Evolutionary conservation across 2,888 invertebrate species (phyloP).

Genomic region (Rhagium mordax): DNA sequence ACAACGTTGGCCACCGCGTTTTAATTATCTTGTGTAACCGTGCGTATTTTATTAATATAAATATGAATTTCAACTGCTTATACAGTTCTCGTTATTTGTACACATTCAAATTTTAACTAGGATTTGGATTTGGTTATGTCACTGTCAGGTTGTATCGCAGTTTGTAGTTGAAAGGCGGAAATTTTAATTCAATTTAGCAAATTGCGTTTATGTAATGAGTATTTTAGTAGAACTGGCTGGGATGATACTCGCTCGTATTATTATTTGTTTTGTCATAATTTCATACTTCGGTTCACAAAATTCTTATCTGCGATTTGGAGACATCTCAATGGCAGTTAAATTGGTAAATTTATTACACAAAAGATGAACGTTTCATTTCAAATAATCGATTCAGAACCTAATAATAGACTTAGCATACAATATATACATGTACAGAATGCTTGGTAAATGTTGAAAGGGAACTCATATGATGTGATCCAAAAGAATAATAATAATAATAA

Average conservation of each 20-base stretch:
- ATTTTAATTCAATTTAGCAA: constrained; percentile 35
- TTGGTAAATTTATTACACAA: neutral
- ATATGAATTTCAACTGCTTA: constrained; percentile 50
- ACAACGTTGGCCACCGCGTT: constrained; percentile 63
- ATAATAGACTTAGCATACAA: too few species aligned
- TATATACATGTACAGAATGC: too few species aligned
- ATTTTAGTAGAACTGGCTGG: constrained; percentile 25
- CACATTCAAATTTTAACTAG: constrained; percentile 26
- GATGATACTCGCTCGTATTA: constrained; percentile 10
- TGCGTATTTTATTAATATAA: constrained; percentile 69
- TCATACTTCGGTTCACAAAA: constrained; percentile 14
- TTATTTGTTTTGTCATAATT: constrained; percentile 23
- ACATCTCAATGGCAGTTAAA: neutral
- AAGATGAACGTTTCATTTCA: too few species aligned
- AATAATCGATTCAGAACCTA: too few species aligned
- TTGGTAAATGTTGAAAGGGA: too few species aligned
- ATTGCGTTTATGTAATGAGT: constrained; percentile 35
- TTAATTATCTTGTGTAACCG: constrained; percentile 69
- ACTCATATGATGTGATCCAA: too few species aligned
- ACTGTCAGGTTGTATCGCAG: constrained; percentile 19
- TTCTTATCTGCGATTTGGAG: neutral
- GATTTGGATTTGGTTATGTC: constrained; percentile 21
- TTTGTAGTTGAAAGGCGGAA: constrained; percentile 33
- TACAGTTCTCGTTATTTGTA: constrained; percentile 25
- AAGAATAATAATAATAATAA: too few species aligned